phyloP scores from a whole-genome alignment of 35 echinoderm and acorn worm species.

The Ophiothrix spiculata region DNA sequence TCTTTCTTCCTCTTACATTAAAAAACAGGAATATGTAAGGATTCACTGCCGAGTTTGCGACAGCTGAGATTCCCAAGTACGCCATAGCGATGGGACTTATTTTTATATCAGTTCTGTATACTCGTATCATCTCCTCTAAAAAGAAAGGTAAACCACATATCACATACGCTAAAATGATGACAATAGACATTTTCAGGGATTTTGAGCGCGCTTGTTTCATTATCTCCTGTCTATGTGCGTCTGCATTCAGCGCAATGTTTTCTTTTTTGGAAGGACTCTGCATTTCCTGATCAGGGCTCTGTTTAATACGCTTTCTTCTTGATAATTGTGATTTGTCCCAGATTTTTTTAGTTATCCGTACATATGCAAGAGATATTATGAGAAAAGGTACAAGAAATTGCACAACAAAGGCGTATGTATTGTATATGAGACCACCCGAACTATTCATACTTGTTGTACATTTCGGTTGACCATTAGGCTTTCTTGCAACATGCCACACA shows the following conservation, averaged over 20 bases:
- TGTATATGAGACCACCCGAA: slow-evolving; percentile 33
- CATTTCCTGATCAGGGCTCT: background rate
- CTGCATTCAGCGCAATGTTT: background rate
- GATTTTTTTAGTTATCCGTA: slow-evolving; percentile 79
- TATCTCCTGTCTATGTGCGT: background rate
- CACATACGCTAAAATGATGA: slow-evolving; percentile 76
- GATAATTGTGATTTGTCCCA: slow-evolving; percentile 16
- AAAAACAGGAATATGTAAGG: slow-evolving; percentile 91
- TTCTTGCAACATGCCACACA: slow-evolving; percentile 42
- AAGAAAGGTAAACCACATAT: slow-evolving; percentile 84
- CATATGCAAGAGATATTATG: slow-evolving; percentile 71
- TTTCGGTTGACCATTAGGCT: background rate
- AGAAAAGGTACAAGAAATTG: slow-evolving; percentile 83
- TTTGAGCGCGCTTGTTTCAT: slow-evolving; percentile 77
- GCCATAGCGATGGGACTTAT: slow-evolving; percentile 37
- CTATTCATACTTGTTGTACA: slow-evolving; percentile 34
- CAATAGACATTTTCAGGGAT: slow-evolving; percentile 84
- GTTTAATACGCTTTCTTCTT: background rate
- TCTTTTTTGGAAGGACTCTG: background rate
- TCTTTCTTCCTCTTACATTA: slow-evolving; percentile 26
- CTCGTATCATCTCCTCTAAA: slow-evolving; percentile 69
- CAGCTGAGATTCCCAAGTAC: slow-evolving; percentile 83
- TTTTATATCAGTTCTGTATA: slow-evolving; percentile 25
- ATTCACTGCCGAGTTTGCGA: slow-evolving; percentile 85
- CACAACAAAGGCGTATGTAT: slow-evolving; percentile 62